Conservation (phyloP, 2,113 vertebrate genomes). For the Girardinichthys multiradiatus region DNA sequence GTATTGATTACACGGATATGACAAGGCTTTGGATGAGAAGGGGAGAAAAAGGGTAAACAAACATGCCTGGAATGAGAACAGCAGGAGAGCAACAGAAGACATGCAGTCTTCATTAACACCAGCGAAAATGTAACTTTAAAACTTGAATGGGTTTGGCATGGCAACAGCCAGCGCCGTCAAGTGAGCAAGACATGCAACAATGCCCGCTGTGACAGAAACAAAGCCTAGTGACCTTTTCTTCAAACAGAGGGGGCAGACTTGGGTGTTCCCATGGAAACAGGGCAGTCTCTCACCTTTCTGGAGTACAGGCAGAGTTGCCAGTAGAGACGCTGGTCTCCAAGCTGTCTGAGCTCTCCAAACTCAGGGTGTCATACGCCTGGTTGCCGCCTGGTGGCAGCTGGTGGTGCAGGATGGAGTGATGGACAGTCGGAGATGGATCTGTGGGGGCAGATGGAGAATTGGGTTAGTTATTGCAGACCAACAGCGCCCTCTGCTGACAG, state of each 20-base stretch:
- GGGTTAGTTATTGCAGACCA: constrained; percentile 69
- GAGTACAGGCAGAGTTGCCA: constrained; percentile 91
- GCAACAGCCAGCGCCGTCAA: constrained; percentile 71
- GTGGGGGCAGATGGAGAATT: constrained; percentile 39
- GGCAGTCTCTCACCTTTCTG: constrained; percentile 87
- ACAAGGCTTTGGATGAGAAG: constrained; percentile 12
- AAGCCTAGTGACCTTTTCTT: constrained; percentile 76
- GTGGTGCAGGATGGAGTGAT: constrained; percentile 91
- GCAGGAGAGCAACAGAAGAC: constrained; percentile 27
- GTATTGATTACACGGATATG: constrained; percentile 33
- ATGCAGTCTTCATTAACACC: constrained; percentile 16
- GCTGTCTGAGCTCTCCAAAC: constrained; percentile 98
- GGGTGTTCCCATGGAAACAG: constrained; percentile 82
- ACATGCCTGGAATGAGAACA: constrained; percentile 48
- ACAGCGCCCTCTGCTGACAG: constrained; percentile 84
- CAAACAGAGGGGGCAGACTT: constrained; percentile 73
- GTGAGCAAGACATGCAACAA: constrained; percentile 66
- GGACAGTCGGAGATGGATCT: constrained; percentile 78
- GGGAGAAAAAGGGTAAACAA: constrained; percentile 35
- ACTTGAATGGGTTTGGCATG: constrained; percentile 75
- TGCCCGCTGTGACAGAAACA: constrained; percentile 72
- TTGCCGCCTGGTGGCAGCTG: constrained; percentile 82
- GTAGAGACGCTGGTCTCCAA: constrained; percentile 95
- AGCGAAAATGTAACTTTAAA: constrained; percentile 46
- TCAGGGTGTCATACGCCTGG: constrained; percentile 92